Evolutionary conservation across 2,113 vertebrate species (phyloP).

Genomic region (Lathamus discolor): DNA sequence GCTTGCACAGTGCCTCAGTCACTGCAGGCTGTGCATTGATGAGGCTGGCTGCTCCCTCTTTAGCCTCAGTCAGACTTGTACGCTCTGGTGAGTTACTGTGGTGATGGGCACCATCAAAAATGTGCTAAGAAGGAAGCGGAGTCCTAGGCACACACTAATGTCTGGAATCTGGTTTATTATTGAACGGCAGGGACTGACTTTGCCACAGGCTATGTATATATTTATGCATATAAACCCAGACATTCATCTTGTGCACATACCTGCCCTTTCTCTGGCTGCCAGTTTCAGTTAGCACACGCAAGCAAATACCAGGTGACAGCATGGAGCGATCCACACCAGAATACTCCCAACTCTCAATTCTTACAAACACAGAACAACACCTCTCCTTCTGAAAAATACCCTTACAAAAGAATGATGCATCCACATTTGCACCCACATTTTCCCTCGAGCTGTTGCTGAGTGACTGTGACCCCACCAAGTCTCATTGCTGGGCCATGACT

Average conservation of each 20-base stretch:
- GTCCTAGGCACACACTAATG: neutral
- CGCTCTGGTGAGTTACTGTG: neutral
- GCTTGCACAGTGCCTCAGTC: neutral
- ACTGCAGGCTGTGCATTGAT: neutral
- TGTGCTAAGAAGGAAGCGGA: neutral
- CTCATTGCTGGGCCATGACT: neutral
- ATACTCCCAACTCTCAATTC: neutral
- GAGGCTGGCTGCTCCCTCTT: neutral
- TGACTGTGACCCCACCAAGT: neutral
- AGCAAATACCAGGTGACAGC: neutral
- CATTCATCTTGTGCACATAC: neutral
- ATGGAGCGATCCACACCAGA: neutral
- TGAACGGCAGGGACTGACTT: conserved; percentile 12
- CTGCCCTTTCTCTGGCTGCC: conserved; percentile 14
- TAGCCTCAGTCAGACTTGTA: neutral
- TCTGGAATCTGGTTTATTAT: neutral
- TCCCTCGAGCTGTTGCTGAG: neutral
- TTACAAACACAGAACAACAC: neutral
- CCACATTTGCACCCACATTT: neutral
- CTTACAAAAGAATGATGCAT: neutral
- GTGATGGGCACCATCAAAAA: neutral
- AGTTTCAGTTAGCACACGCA: neutral
- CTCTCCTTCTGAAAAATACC: neutral
- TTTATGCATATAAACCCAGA: neutral
- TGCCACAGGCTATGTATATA: conserved; percentile 28